Conservation (phyloP, 2,113 vertebrate species). For the Scytalopus superciliaris region DNA sequence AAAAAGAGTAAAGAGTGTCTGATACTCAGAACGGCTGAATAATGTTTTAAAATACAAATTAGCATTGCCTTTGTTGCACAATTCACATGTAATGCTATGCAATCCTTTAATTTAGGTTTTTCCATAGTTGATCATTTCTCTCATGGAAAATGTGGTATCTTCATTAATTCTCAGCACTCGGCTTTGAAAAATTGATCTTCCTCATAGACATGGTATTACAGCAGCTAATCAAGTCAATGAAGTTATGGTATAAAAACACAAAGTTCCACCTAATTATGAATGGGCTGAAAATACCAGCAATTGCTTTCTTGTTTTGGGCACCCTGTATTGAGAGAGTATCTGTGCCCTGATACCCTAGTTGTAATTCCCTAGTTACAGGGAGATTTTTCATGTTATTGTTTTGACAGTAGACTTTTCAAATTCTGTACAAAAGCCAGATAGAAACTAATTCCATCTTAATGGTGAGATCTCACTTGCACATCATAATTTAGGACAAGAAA, state of each 20-base stretch:
- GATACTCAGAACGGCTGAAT: not conserved
- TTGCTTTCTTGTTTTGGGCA: not conserved
- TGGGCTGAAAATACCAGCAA: not conserved
- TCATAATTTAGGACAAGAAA: not conserved
- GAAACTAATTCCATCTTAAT: not conserved
- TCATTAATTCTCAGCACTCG: not conserved
- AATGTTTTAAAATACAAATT: not conserved
- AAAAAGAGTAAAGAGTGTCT: not conserved
- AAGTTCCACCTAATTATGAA: not conserved
- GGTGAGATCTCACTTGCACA: not conserved
- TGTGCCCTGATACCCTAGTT: not conserved
- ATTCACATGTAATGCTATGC: not conserved
- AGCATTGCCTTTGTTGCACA: not conserved
- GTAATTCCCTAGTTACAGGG: not conserved
- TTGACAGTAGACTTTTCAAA: not conserved
- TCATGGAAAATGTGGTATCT: not conserved
- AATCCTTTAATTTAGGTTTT: not conserved
- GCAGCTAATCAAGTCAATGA: not conserved
- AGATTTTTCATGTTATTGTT: not conserved
- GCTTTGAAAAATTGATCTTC: not conserved
- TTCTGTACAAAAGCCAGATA: not conserved
- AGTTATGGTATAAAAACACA: not conserved
- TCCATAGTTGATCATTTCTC: not conserved
- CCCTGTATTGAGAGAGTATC: not conserved
- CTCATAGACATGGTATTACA: not conserved